Percentiles rank a stretch among this genome's conserved stretches.
Evolutionary conservation across 2,113 vertebrate genomes (phyloP).

Genomic region (Acanthochromis polyacanthus): DNA sequence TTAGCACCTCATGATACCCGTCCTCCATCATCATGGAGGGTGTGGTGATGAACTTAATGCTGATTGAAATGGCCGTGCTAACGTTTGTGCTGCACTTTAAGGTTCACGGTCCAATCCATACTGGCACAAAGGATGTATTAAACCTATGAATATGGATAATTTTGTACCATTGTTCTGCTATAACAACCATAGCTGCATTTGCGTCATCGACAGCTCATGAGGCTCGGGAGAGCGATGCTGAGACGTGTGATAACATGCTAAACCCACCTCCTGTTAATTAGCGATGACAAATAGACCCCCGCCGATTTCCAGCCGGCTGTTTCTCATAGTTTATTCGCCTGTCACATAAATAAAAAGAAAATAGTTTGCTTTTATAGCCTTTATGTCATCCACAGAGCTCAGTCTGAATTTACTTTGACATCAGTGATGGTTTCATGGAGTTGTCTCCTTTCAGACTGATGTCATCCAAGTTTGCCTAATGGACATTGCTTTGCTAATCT

Average conservation of each 20-base stretch:
- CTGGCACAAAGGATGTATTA: background rate
- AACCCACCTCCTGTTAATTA: constrained; percentile 44
- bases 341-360: constrained; percentile 19
- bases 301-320: background rate
- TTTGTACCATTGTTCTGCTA: background rate
- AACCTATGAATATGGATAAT: background rate
- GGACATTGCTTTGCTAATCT: constrained; percentile 22
- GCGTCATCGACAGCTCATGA: constrained; percentile 53
- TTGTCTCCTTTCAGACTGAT: background rate
- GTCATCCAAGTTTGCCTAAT: constrained; percentile 2
- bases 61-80: background rate
- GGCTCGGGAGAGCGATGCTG: constrained; percentile 21
- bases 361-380: background rate
- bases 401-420: constrained; percentile 12
- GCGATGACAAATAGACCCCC: constrained; percentile 4
- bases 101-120: background rate
- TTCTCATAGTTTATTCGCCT: background rate
- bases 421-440: constrained; percentile 2
- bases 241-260: constrained; percentile 35
- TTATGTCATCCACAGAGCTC: background rate
- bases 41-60: background rate
- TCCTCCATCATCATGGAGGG: background rate
- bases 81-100: background rate
- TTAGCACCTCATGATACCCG: background rate
- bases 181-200: constrained; percentile 18